Conservation (phyloP, 1,140 invertebrate genomes). For the Diachasma alloeum region DNA sequence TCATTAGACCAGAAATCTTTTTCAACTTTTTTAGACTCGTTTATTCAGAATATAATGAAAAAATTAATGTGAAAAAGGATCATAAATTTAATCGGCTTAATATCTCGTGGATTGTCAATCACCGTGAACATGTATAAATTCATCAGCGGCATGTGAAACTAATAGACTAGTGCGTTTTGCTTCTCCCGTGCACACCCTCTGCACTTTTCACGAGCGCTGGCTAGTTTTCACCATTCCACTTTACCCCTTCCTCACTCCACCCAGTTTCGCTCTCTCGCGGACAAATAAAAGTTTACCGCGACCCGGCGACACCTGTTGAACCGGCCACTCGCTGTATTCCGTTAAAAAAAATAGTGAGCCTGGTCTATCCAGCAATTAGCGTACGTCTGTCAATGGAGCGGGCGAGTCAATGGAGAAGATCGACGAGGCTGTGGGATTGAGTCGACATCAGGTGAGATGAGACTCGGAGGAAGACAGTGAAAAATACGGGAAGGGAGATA, state of each 20-base stretch:
- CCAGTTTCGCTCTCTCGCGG: slow-evolving; percentile 42
- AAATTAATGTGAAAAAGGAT: no score
- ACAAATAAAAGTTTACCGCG: slow-evolving; percentile 64
- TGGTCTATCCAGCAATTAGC: slow-evolving; percentile 9
- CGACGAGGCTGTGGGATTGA: no score
- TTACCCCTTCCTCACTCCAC: slow-evolving; percentile 23
- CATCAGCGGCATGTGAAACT: background rate
- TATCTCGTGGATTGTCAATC: no score
- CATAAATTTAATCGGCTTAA: no score
- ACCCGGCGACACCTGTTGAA: slow-evolving; percentile 64
- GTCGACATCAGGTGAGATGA: no score
- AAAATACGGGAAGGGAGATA: no score
- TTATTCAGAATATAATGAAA: no score
- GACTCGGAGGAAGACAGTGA: no score
- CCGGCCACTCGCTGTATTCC: slow-evolving; percentile 21
- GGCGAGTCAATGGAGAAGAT: background rate
- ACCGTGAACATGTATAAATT: background rate
- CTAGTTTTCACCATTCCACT: slow-evolving; percentile 32
- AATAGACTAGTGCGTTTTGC: slow-evolving; percentile 7
- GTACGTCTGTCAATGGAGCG: slow-evolving; percentile 13
- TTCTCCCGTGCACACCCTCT: slow-evolving; percentile 39
- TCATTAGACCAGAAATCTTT: no score
- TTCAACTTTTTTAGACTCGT: no score
- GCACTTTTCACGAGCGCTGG: slow-evolving; percentile 11
- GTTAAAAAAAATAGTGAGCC: background rate